These are phyloP conservation scores for Trichogramma evanescens DNA, from an alignment of 2,888 invertebrate genomes.

Conservation along the genomic window DNA sequence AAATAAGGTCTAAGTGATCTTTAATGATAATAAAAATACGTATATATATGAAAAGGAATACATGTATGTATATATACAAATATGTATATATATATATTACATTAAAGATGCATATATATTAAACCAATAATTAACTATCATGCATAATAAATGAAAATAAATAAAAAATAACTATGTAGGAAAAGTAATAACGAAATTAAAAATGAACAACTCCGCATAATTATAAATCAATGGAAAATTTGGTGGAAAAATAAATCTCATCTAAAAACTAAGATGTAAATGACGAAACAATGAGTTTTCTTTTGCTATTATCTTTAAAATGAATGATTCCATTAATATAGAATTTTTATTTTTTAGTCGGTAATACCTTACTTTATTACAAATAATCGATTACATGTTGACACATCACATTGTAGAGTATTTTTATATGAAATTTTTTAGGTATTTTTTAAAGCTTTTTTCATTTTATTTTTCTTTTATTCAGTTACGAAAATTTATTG, in stretches of 20 bases:
- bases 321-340: not conserved
- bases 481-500: too few relatives aligned
- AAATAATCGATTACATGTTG: too few relatives aligned
- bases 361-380: too few relatives aligned
- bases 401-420: too few relatives aligned
- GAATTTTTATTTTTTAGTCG: too few relatives aligned
- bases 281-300: conserved; percentile 9
- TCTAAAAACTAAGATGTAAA: conserved; percentile 29
- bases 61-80: conserved; percentile 12
- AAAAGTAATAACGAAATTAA: conserved; percentile 13
- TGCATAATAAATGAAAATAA: conserved; percentile 18
- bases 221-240: conserved; percentile 21
- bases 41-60: too few relatives aligned
- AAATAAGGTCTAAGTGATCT: conserved; percentile 19
- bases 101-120: conserved; percentile 20
- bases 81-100: conserved; percentile 16
- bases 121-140: conserved; percentile 15
- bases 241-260: conserved; percentile 26
- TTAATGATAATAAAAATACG: conserved; percentile 17
- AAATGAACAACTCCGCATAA: conserved; percentile 15
- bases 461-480: too few relatives aligned
- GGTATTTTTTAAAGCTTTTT: too few relatives aligned
- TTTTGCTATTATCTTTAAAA: conserved; percentile 5
- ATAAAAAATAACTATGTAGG: conserved; percentile 16
- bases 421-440: too few relatives aligned